Base-by-base conservation (phyloP, 2,113 vertebrate genomes). In the Semicossyphus pulcher region DNA sequence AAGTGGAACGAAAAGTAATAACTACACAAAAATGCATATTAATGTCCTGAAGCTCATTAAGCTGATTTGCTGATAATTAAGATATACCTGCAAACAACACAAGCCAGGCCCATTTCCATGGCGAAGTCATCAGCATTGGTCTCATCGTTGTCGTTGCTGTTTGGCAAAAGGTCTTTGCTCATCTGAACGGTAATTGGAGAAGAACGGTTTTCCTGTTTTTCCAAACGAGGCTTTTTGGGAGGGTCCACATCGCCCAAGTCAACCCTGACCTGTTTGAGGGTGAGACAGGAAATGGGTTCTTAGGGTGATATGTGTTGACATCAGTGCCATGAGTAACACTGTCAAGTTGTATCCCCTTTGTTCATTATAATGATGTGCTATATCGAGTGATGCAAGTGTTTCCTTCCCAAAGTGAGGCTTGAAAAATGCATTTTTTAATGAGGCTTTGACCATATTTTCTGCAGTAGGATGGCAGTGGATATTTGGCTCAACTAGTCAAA, bases 41-140 rank as follows among this genome's bases (percentile, higher is more conserved):
- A 9, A 37, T 4, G 12, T n/a, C 11, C 14, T 39, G 3, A 28
- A 31, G 4, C 9, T 11, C 15, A 64, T 56, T 23, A 5, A 5
- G 1, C 10, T 10, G 9, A 37, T 42, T 44, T 25, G 37, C 7
- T 21, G 28, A 42, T 16, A 21, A 48, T 48, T 6, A 25, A 42
- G 25, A 85, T 87, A 61, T 81, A 98, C 98, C 97, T 95, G 90
- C 98, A 99, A 74, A 99, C 96, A 47, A 99, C 97, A 80, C 98
- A 99, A 28, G 96, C 97, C 84, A 99, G 91, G 4, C 98, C 98
- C 98, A 99, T 99, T 82, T 99, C 97, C 98, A 99, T 99, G 61
- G 98, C 98, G 70, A 99, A 99, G 83, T 98, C 97, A 48, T 99
- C 97, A 14, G 97, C 98, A 16, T 95, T 99, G 25, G 97, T 99